Evolutionary conservation across 1,140 invertebrate species (phyloP), one percentile per base, ranked within the genome.

Genomic region (Oscheius sp.): DNA sequence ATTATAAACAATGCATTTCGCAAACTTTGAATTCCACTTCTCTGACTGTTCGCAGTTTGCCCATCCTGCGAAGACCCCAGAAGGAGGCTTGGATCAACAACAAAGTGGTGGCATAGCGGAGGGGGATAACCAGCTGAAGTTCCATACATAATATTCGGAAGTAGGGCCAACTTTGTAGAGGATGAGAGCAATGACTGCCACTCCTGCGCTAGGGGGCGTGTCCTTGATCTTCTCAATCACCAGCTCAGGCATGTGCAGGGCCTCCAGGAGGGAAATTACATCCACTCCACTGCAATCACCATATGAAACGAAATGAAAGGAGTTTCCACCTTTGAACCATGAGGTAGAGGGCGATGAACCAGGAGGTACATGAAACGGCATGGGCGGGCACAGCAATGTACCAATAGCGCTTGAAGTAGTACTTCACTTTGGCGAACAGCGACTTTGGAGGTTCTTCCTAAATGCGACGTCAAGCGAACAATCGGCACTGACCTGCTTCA

Each of bases 371-470:
- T 15, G 32, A 52, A n/a, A 65, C 69, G 0, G 52, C 36, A 67
- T 83, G 78, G 15, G 80, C 80, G 2, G 79, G 78, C 10, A 81
- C 63, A 38, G 80, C 80, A 15, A 83, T 81, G 52, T 80, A 83
- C 81, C 81, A 83, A 63, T 81, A 77, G 46, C 80, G 76, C 61
- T 83, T 81, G 23, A 81, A 69, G 38, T 82, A 81, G 46, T 79
- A 81, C 59, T 83, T 82, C n/a, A 82, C 36, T 65, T 83, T 81
- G 1, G 73, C 76, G 36, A 83, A 73, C 2, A 81, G 59, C 7
- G 36, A 69, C 71, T 65, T 59, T 45, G 46, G 80, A 66, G 42
- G 58, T 68, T 61, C 58, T 58, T 71, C 83, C 82, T 64, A n/a
- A 35, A 64, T 20, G 13, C 3, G 59, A 18, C n/a, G 23, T 35